Percentiles rank a stretch among this genome's conserved stretches.
These are phyloP conservation scores for Oikopleura dioica DNA, from an alignment of 23 tunicate species.

Conservation along the genomic window DNA sequence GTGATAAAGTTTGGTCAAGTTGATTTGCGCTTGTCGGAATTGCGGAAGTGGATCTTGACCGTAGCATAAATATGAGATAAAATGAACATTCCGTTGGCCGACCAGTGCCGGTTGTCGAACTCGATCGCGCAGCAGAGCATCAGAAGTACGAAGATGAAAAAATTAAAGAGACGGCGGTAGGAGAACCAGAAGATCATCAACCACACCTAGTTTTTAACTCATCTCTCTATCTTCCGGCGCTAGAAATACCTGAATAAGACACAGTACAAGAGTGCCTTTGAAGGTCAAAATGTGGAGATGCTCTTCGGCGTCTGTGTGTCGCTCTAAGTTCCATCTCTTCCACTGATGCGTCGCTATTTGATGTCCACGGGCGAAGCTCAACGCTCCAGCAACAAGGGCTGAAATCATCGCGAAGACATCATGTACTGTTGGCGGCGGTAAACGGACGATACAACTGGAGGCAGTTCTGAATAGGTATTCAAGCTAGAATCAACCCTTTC, in stretches of 20 bases:
- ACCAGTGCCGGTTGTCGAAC: constrained; percentile 1
- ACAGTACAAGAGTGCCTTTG: neutral
- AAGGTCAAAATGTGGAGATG: neutral
- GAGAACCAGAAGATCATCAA: constrained; percentile 2
- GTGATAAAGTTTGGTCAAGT: neutral
- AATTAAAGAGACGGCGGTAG: neutral
- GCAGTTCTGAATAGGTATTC: no score
- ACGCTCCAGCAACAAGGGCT: neutral
- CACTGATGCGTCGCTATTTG: constrained; percentile 12
- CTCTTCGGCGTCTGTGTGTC: neutral
- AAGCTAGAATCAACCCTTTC: no score
- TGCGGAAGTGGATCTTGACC: neutral
- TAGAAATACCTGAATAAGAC: neutral
- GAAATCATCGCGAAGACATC: neutral
- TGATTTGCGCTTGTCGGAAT: neutral
- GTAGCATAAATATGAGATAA: neutral
- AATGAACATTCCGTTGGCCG: neutral
- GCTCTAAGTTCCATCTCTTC: neutral
- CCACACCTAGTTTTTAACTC: neutral
- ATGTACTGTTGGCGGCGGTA: neutral
- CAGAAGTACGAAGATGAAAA: neutral
- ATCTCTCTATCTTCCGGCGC: neutral
- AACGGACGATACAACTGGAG: neutral
- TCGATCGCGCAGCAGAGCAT: neutral
- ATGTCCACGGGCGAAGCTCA: constrained; percentile 11